Percentiles rank a stretch among this genome's conserved stretches.
Conservation (phyloP, 2,888 invertebrate species). For the Drosophila kambysellisi region DNA sequence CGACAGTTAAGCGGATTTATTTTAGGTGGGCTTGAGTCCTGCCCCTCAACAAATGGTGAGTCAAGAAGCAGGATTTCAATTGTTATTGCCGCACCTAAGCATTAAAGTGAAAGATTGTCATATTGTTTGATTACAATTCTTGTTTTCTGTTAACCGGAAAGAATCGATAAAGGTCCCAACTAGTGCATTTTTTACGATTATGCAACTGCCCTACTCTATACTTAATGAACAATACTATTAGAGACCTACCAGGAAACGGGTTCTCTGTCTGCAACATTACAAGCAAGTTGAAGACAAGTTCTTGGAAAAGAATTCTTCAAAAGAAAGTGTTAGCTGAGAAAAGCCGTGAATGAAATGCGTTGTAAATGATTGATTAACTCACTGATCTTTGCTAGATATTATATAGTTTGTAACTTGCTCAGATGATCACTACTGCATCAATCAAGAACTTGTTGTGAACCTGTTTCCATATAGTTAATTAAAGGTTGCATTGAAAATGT, state of each 20-base stretch:
- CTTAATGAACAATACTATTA: not conserved
- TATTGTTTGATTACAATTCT: slow-evolving; percentile 62
- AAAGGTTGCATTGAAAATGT: not conserved
- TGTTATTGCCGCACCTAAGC: slow-evolving; percentile 24
- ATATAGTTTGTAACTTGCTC: not conserved
- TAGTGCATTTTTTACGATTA: slow-evolving; percentile 14
- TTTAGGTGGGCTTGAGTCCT: slow-evolving; percentile 65
- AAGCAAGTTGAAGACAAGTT: not conserved
- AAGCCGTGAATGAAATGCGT: slow-evolving; percentile 35
- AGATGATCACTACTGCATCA: not conserved
- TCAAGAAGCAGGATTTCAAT: slow-evolving; percentile 43
- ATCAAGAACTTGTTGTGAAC: not conserved
- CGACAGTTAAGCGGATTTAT: slow-evolving; percentile 66
- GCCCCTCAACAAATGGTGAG: slow-evolving; percentile 39
- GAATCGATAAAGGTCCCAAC: slow-evolving; percentile 31
- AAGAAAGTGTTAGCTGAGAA: slow-evolving; percentile 4
- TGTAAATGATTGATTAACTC: slow-evolving; percentile 7
- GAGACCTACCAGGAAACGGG: slow-evolving; percentile 32
- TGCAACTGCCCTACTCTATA: not conserved
- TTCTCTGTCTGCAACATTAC: slow-evolving; percentile 2
- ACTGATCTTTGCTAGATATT: slow-evolving; percentile 15
- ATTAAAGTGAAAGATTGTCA: slow-evolving; percentile 58
- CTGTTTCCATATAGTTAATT: not conserved
- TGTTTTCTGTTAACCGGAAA: slow-evolving; percentile 38
- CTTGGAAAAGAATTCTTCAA: slow-evolving; percentile 6